Evolutionary conservation across 2,797 vertebrate genomes (phyloP), one percentile per base, ranked within the genome.

Genomic region (Enteromius afrohamiltoni): DNA sequence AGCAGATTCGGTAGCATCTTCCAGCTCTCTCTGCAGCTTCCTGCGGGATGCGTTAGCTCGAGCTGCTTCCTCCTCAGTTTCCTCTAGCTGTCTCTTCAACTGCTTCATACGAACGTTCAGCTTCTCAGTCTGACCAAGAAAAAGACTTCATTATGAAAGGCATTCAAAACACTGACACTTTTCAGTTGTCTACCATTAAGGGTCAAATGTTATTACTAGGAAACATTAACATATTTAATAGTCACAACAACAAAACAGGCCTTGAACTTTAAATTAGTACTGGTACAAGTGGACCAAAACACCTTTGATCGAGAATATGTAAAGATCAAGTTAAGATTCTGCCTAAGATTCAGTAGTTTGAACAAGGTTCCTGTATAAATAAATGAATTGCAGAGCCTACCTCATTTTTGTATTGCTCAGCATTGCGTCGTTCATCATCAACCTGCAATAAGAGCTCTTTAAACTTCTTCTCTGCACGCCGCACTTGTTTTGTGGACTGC

Each of bases 11-110:
- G 93, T 92, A 86, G 95, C 96, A 0, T 99, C 98, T 0, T 99
- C 98, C 89, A 98, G 93, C 82, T 99, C 98, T 7, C 98, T 94
- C 93, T 98, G 98, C 51, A 99, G 94, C 80, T 98, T 99, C 85
- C 98, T 97, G 26, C 97, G 95, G 68, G 92, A 95, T 6, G 96
- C 96, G 0, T 99, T 99, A 79, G 97, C 95, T 1, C 96, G 95
- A 0, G 97, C 97, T 1, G 96, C 92, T 90, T 99, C 98, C 82
- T 99, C 98, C 85, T 99, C 98, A 0, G 98, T 93, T 88, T 99
- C 98, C 91, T 99, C 98, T 80, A 99, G 93, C 92, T 98, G 97
- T 37, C 97, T 93, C 86, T 99, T 99, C 62, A 99, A 94, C 92
- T 98, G 97, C 76, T 97, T 97, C 96, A 97, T 96, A 40, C 97